Evolutionary conservation across 2,797 vertebrate genomes (phyloP).

Genomic region (Gambelia wislizenii): DNA sequence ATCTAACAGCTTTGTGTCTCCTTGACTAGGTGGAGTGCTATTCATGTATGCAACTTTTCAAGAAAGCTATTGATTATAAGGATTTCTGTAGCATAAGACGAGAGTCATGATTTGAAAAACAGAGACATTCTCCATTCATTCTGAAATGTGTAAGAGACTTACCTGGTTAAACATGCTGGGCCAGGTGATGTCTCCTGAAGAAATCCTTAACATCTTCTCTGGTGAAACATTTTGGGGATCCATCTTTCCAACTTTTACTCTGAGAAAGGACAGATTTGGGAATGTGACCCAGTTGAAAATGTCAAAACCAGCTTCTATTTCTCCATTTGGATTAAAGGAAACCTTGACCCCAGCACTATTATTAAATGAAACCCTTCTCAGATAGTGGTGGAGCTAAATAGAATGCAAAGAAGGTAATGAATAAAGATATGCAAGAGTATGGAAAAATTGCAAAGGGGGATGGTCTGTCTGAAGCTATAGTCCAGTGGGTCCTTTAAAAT

Average conservation of each 20-base stretch:
- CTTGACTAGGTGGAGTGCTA: no score
- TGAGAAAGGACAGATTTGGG: neutral
- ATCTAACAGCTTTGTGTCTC: no score
- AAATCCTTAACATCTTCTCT: neutral
- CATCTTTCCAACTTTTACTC: slow-evolving; percentile 4
- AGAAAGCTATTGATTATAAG: no score
- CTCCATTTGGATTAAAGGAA: slow-evolving; percentile 10
- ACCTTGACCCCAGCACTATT: neutral
- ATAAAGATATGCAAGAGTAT: neutral
- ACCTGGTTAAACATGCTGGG: neutral
- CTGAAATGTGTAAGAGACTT: no score
- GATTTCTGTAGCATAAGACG: no score
- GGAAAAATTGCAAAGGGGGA: neutral
- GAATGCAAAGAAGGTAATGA: neutral
- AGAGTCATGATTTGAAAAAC: no score
- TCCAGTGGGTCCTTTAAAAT: neutral
- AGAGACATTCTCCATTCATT: no score
- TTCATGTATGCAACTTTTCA: no score
- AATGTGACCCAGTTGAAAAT: slow-evolving; percentile 7
- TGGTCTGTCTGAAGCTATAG: neutral
- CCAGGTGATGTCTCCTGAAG: neutral
- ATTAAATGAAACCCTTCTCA: slow-evolving; percentile 9
- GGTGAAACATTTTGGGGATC: neutral
- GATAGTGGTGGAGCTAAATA: neutral
- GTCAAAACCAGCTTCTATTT: neutral